Percentiles rank a stretch among this genome's conserved stretches.
Evolutionary conservation across 2,888 invertebrate species (phyloP).

Genomic region (Cosmopolites sordidus): DNA sequence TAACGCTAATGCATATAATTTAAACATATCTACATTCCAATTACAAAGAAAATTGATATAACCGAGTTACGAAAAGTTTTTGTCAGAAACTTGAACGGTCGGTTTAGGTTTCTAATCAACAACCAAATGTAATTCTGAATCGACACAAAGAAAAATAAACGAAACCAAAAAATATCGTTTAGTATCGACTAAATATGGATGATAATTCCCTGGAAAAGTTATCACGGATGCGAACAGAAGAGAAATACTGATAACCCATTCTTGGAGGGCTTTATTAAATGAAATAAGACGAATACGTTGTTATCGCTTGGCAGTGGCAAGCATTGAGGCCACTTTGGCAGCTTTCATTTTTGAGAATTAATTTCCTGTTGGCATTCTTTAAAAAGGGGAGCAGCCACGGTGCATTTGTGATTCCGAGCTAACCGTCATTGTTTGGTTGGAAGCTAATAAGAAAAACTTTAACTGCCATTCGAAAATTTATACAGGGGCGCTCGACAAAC

Average conservation of each 20-base stretch:
- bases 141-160: conserved; percentile 8
- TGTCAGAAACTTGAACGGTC: too few species aligned
- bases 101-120: too few species aligned
- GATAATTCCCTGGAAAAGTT: conserved; percentile 27
- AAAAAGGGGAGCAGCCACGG: conserved; percentile 47
- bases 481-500: neutral
- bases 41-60: too few species aligned
- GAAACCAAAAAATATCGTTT: conserved; percentile 17
- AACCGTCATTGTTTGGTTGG: conserved; percentile 47
- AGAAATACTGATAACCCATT: conserved; percentile 40
- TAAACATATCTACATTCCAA: too few species aligned
- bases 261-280: conserved; percentile 44
- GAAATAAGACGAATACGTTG: conserved; percentile 48
- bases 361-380: conserved; percentile 53
- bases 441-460: conserved; percentile 49
- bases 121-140: too few species aligned
- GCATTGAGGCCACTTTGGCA: conserved; percentile 44
- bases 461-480: conserved; percentile 37
- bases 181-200: conserved; percentile 23
- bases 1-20: too few species aligned
- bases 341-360: conserved; percentile 53
- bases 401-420: conserved; percentile 42
- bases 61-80: too few species aligned
- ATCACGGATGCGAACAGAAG: conserved; percentile 28
- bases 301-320: conserved; percentile 46